Percentiles rank a stretch among this genome's conserved stretches.
These are phyloP conservation scores for Chrysomela aeneicollis DNA, from an alignment of 2,888 invertebrate species.

Conservation along the genomic window DNA sequence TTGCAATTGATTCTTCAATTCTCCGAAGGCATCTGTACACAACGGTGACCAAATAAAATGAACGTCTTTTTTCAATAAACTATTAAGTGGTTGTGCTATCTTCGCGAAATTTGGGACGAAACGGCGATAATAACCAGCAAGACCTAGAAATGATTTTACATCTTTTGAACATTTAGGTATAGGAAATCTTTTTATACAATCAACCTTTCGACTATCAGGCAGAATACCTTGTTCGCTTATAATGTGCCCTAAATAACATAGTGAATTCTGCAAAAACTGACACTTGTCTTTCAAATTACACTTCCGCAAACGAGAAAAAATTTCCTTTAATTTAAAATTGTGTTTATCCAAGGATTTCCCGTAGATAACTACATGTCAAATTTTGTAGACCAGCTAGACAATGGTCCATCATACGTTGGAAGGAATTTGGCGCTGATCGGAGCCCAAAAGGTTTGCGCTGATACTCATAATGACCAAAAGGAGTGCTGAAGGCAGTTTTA, in stretches of 20 bases:
- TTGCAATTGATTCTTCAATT: too few species aligned
- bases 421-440: background rate
- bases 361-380: background rate
- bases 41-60: too few species aligned
- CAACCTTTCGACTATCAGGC: too few species aligned
- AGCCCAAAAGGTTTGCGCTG: background rate
- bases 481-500: too few species aligned
- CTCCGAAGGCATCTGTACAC: too few species aligned
- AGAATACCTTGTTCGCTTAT: too few species aligned
- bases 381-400: too few species aligned
- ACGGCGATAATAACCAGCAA: background rate
- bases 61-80: constrained; percentile 2
- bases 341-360: background rate
- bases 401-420: background rate
- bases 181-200: too few species aligned
- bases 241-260: too few species aligned
- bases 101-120: background rate
- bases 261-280: background rate
- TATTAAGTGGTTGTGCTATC: constrained; percentile 4
- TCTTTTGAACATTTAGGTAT: constrained; percentile 2
- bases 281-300: constrained; percentile 6
- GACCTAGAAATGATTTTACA: too few species aligned
- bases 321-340: background rate
- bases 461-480: too few species aligned
- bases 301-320: constrained; percentile 1